Conservation (phyloP, 2,113 vertebrate genomes). For the Scortum barcoo region DNA sequence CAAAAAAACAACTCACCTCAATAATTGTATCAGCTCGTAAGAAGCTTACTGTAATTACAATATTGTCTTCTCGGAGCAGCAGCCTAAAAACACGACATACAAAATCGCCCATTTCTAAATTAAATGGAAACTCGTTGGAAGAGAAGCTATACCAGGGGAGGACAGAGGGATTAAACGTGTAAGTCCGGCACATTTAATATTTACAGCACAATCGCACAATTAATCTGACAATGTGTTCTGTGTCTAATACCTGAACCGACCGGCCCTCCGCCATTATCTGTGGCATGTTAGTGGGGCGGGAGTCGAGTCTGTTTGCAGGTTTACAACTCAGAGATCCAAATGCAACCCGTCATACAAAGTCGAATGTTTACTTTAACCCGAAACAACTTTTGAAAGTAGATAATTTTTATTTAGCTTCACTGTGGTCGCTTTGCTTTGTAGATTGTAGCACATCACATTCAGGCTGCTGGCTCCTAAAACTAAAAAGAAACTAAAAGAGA, state of each 20-base stretch:
- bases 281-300: not conserved
- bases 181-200: constrained; percentile 81
- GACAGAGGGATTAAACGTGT: constrained; percentile 72
- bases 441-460: not conserved
- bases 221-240: constrained; percentile 78
- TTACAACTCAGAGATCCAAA: constrained; percentile 49
- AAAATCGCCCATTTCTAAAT: constrained; percentile 82
- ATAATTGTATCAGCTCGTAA: constrained; percentile 85
- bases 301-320: not conserved
- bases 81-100: constrained; percentile 68
- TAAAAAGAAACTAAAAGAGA: not conserved
- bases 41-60: constrained; percentile 87
- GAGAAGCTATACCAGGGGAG: constrained; percentile 50
- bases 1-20: constrained; percentile 78
- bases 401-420: no score
- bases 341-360: not conserved
- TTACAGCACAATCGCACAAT: constrained; percentile 76
- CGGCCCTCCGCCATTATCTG: constrained; percentile 20
- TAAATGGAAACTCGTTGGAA: constrained; percentile 77
- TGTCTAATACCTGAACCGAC: constrained; percentile 65
- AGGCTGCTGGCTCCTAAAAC: not conserved
- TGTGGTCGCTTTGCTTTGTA: not conserved
- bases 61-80: constrained; percentile 78
- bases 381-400: not conserved
- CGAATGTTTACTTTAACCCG: not conserved